Evolutionary conservation across 2,888 invertebrate species (phyloP), one percentile per base, ranked within the genome.

Genomic region (Suillia variegata): DNA sequence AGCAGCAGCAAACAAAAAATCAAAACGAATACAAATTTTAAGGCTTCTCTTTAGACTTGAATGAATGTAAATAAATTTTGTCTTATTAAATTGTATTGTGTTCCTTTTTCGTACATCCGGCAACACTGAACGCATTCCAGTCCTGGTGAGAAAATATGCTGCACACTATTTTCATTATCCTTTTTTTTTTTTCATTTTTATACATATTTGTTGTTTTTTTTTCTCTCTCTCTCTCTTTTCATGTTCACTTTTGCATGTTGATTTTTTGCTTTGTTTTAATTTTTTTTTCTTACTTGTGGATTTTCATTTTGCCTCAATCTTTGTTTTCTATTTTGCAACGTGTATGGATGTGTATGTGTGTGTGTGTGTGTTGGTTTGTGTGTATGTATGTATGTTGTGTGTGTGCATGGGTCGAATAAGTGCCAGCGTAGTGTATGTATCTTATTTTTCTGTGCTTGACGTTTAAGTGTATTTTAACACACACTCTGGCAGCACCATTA

Each of bases 81-180:
- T n/a, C n/a, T n/a, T n/a, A n/a, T n/a, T n/a, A n/a, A n/a, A n/a
- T n/a, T n/a, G n/a, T n/a, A n/a, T n/a, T n/a, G n/a, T n/a, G n/a
- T n/a, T n/a, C n/a, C n/a, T n/a, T n/a, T n/a, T n/a, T n/a, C n/a
- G n/a, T n/a, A n/a, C n/a, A n/a, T n/a, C n/a, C n/a, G n/a, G n/a
- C n/a, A n/a, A n/a, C n/a, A n/a, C n/a, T n/a, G n/a, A n/a, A n/a
- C n/a, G n/a, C n/a, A n/a, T n/a, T n/a, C n/a, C n/a, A n/a, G n/a
- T n/a, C n/a, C n/a, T n/a, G n/a, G n/a, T n/a, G n/a, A n/a, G 71
- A 67, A 70, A 73, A 72, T 73, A 69, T 72, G 67, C 64, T 70
- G 66, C 67, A 69, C 66, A 66, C 67, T 71, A 66, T 66, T 68
- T 53, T 26, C 61, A 63, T 59, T 64, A 62, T 53, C 42, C 61